Conservation (phyloP, 1,140 invertebrate genomes). For the Sinella curviseta region DNA sequence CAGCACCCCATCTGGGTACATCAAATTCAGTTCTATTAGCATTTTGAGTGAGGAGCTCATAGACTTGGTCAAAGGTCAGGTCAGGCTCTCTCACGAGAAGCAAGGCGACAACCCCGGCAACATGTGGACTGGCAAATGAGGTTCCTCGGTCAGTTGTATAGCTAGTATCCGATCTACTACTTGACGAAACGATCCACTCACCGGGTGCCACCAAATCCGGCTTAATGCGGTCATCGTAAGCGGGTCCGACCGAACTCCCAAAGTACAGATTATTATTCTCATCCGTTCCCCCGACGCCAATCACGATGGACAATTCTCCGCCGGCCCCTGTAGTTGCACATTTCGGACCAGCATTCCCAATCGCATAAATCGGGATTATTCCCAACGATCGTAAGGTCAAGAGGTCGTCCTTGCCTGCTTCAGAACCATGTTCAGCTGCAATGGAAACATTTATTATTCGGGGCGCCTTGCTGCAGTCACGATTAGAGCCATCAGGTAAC, state of each 20-base stretch:
- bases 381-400: background rate
- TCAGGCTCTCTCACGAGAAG: background rate
- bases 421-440: background rate
- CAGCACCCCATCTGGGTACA: background rate
- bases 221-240: background rate
- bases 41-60: background rate
- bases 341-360: background rate
- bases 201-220: constrained; percentile 34
- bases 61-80: background rate
- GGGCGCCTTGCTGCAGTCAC: background rate
- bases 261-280: background rate
- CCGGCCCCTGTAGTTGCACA: constrained; percentile 24
- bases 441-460: constrained; percentile 11
- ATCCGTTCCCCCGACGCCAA: constrained; percentile 33
- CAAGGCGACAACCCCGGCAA: background rate
- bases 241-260: constrained; percentile 18
- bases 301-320: constrained; percentile 18
- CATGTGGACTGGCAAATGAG: background rate
- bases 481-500: background rate
- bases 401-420: background rate
- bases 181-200: background rate
- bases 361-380: constrained; percentile 18
- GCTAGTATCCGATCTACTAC: background rate
- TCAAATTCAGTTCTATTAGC: background rate
- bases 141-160: background rate